phyloP scores from a whole-genome alignment of 2,113 vertebrate genomes.

The Scartelaos histophorus region DNA sequence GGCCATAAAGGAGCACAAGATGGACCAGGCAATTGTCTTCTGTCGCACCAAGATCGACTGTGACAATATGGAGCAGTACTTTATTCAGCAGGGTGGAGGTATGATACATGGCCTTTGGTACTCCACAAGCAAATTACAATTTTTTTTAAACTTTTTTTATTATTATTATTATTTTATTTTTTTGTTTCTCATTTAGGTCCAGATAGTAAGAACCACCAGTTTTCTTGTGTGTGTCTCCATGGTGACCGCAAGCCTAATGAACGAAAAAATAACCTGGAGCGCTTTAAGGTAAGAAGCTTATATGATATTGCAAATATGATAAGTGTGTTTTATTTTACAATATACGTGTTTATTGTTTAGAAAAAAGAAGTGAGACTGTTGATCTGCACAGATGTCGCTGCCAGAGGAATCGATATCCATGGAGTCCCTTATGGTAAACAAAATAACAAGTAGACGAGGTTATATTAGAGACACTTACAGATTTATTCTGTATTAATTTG shows the following conservation, averaged over 20 bases:
- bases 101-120: conserved; percentile 5
- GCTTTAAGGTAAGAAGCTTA: conserved; percentile 88
- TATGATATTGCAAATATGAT: neutral
- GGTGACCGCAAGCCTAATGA: conserved; percentile 96
- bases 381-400: conserved; percentile 97
- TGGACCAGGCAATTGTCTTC: conserved; percentile 99
- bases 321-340: neutral
- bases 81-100: conserved; percentile 98
- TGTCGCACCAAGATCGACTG: conserved; percentile 98
- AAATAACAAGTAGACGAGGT: neutral
- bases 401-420: conserved; percentile 94
- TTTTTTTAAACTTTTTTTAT: too few relatives aligned
- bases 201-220: conserved; percentile 91
- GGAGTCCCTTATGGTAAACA: conserved; percentile 92
- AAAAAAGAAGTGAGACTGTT: conserved; percentile 90
- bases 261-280: conserved; percentile 93
- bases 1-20: conserved; percentile 97
- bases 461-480: neutral
- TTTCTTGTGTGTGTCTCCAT: conserved; percentile 97
- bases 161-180: too few relatives aligned
- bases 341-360: conserved; percentile 64
- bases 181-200: conserved; percentile 78
- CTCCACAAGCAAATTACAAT: neutral
- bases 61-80: conserved; percentile 96
- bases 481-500: neutral